Evolutionary conservation across 2,888 invertebrate species (phyloP).

Genomic region (Acronicta leporina): DNA sequence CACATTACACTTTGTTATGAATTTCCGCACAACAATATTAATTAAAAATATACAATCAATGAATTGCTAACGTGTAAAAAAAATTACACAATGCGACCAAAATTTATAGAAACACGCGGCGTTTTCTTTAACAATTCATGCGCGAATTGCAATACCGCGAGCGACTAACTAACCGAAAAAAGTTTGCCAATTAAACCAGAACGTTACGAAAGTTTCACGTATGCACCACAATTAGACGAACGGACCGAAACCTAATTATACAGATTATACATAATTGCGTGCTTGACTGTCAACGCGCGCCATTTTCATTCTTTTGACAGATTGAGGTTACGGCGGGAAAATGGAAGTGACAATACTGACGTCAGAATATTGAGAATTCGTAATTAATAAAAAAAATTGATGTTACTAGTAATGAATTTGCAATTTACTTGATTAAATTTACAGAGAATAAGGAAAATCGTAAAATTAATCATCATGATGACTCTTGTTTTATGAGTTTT

Average conservation of each 20-base stretch:
- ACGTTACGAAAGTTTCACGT: constrained; percentile 67
- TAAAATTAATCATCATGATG: constrained; percentile 1
- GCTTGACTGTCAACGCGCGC: constrained; percentile 47
- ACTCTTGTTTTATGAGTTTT: constrained; percentile 12
- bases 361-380: background rate
- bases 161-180: constrained; percentile 55
- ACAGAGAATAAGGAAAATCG: background rate
- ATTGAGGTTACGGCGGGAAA: constrained; percentile 38
- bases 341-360: constrained; percentile 6
- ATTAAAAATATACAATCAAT: constrained; percentile 7
- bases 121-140: constrained; percentile 56
- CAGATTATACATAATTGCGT: constrained; percentile 55
- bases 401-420: background rate
- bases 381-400: background rate
- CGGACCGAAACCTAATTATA: constrained; percentile 64
- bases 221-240: constrained; percentile 58
- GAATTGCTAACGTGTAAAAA: constrained; percentile 28
- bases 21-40: background rate
- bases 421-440: background rate
- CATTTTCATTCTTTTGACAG: constrained; percentile 47
- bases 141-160: constrained; percentile 57
- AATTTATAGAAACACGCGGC: constrained; percentile 42
- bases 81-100: constrained; percentile 41
- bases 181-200: constrained; percentile 62
- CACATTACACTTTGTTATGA: constrained; percentile 3